These are phyloP conservation scores for Diploscapter pachys DNA, from an alignment of 1,140 invertebrate genomes.

Conservation along the genomic window DNA sequence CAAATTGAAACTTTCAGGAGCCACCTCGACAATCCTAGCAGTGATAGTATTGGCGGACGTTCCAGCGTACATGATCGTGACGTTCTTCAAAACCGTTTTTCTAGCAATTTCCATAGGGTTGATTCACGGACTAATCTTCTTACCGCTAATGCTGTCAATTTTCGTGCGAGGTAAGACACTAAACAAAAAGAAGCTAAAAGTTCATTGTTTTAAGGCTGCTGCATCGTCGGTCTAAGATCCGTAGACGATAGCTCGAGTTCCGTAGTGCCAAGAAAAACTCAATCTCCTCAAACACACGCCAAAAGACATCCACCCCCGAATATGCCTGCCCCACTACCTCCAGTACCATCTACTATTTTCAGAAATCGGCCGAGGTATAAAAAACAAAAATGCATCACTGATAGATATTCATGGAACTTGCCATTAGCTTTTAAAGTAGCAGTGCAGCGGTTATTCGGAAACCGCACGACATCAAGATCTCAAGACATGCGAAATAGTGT, in stretches of 20 bases:
- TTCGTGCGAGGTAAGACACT: slow-evolving; percentile 62
- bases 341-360: neutral
- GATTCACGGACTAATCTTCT: slow-evolving; percentile 83
- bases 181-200: neutral
- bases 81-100: slow-evolving; percentile 96
- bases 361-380: too few relatives aligned
- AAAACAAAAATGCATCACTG: too few relatives aligned
- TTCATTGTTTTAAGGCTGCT: slow-evolving; percentile 5
- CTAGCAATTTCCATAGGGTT: slow-evolving; percentile 83
- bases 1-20: slow-evolving; percentile 67
- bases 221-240: slow-evolving; percentile 1
- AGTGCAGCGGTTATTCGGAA: too few relatives aligned
- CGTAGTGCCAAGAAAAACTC: neutral
- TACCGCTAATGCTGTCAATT: slow-evolving; percentile 82
- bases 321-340: slow-evolving; percentile 2
- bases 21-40: slow-evolving; percentile 84
- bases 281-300: neutral
- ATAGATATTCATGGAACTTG: too few relatives aligned
- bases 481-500: too few relatives aligned
- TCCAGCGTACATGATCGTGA: slow-evolving; percentile 92
- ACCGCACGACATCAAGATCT: too few relatives aligned
- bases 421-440: too few relatives aligned
- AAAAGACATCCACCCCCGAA: slow-evolving; percentile 10
- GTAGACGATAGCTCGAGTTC: neutral
- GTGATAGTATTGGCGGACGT: slow-evolving; percentile 80